Evolutionary conservation across 2,888 invertebrate genomes (phyloP), one percentile per base, ranked within the genome.

Genomic region (Acleris laterana): DNA sequence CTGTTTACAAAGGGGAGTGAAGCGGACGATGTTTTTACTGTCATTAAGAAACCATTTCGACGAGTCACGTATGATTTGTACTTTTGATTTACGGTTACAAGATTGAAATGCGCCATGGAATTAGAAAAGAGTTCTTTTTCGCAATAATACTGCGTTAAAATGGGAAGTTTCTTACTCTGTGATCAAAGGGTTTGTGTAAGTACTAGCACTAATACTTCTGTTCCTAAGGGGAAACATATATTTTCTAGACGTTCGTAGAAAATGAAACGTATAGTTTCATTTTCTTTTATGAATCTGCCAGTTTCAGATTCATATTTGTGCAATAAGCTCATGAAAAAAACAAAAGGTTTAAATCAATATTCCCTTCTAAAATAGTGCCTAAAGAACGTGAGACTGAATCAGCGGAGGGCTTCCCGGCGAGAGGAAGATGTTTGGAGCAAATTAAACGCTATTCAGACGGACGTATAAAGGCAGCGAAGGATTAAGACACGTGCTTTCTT

Each of bases 1-100:
- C 78, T 85, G 84, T 85, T 85, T 85, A 85, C 79, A 72, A 61
- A 28, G 74, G 77, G 76, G 77, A 77, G 72, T 76, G 77, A 74
- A 78, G 77, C 76, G 79, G 73, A 72, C 71, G 70, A 71, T 71
- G 75, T 75, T 56, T 60, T 69, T 68, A 69, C 71, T 73, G 72
- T 70, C 72, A 60, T 60, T 50, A 60, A 51, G 50, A 51, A 60
- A 28, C 51, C 60, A 42, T 60, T 60, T 38, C 28, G 25, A 50
- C 38, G 42, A 60, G 38, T 61, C 46, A 44, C 52, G 52, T 61
- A 52, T 61, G 51, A 60, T 46, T 52, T 61, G 61, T 28, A 49
- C 19, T 16, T 20, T 59, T 22, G 50, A 51, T 60, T 60, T 51
- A 60, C 17, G 59, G 11, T 19, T 19, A 13, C 5, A 20, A 48